Conservation (phyloP, 2,797 vertebrate genomes). For the Megaceryle alcyon region DNA sequence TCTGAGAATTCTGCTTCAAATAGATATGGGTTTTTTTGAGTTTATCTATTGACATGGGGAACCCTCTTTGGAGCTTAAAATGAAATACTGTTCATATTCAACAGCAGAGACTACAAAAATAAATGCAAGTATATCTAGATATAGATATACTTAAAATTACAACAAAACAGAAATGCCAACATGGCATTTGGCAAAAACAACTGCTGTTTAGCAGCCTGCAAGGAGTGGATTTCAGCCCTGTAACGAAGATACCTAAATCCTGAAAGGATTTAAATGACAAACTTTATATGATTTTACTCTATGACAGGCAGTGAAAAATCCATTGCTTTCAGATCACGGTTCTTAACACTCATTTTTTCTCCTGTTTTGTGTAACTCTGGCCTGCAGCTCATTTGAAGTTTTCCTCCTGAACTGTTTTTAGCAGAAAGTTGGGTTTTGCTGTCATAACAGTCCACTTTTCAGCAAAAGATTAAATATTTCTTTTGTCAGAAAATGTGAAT, state of each 20-base stretch:
- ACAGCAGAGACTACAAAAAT: neutral
- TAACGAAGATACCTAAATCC: neutral
- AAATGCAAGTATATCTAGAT: neutral
- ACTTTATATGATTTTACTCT: neutral
- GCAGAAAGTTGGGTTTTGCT: neutral
- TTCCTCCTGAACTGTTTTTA: neutral
- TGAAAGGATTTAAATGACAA: neutral
- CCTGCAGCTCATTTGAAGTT: neutral
- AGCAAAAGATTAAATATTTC: neutral
- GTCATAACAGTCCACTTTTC: neutral
- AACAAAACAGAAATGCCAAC: neutral
- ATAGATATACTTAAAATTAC: neutral
- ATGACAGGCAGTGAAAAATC: neutral
- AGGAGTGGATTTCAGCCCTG: neutral
- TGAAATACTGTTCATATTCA: neutral
- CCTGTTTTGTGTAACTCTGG: neutral
- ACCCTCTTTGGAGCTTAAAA: conserved; percentile 10
- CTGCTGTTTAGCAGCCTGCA: neutral
- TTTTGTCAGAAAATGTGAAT: neutral
- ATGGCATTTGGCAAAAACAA: neutral
- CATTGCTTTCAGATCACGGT: neutral
- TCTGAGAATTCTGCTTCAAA: conserved; percentile 5
- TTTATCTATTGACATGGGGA: neutral
- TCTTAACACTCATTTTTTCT: neutral
- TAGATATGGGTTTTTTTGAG: neutral